These are phyloP conservation scores for Chaunax sp. DNA, from an alignment of 2,797 vertebrate genomes.

Conservation along the genomic window DNA sequence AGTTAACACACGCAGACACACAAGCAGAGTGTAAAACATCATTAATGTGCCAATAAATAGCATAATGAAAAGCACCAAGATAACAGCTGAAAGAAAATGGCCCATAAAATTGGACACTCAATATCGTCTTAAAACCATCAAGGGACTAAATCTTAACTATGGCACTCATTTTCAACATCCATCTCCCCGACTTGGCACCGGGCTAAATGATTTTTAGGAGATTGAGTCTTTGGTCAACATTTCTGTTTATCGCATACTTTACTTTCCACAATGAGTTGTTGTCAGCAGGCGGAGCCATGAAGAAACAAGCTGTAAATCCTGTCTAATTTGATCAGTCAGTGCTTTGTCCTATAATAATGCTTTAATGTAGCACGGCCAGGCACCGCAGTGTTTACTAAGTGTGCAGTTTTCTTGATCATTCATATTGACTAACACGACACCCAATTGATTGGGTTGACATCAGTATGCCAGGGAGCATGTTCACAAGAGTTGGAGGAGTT, in stretches of 20 bases:
- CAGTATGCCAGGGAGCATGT: constrained; percentile 79
- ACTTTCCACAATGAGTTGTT: constrained; percentile 60
- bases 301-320: constrained; percentile 80
- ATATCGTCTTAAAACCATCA: constrained; percentile 62
- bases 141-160: constrained; percentile 54
- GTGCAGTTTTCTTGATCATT: constrained; percentile 84
- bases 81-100: constrained; percentile 65
- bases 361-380: constrained; percentile 72
- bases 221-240: constrained; percentile 75
- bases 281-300: constrained; percentile 64
- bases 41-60: constrained; percentile 64
- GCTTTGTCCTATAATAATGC: constrained; percentile 78
- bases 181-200: constrained; percentile 58
- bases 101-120: constrained; percentile 65
- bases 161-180: constrained; percentile 63
- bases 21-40: constrained; percentile 50
- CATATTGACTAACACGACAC: constrained; percentile 80
- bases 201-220: constrained; percentile 68
- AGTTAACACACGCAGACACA: constrained; percentile 39
- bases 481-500: constrained; percentile 65
- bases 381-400: constrained; percentile 78
- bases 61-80: constrained; percentile 62
- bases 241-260: constrained; percentile 70
- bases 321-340: constrained; percentile 80
- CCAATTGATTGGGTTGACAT: constrained; percentile 80